Evolutionary conservation across 2,888 invertebrate genomes (phyloP), one percentile per base, ranked within the genome.

Genomic region (Agelastica alni): DNA sequence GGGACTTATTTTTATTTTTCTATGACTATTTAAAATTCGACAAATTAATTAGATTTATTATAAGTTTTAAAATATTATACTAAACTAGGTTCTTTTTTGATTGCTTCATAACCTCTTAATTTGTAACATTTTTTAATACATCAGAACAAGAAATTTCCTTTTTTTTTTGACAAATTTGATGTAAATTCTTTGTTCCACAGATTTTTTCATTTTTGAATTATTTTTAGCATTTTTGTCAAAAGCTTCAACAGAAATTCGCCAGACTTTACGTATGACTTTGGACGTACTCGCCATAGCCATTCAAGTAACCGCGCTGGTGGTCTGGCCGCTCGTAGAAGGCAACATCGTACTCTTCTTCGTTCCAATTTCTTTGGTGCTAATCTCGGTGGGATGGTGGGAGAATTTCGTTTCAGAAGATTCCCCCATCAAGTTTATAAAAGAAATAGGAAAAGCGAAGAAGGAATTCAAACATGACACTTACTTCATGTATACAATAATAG

Each of bases 341-440:
- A 77, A 77, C 42, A 62, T 73, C 1, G 71, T 76, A 1, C 70
- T 85, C 6, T 88, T 87, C 83, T 71, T 83, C 9, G 81, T 86
- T 56, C 61, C 86, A 2, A 26, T 56, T 9, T 83, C 88, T 2
- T 78, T 88, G 44, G 64, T 88, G 20, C 77, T 91, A 17, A 81
- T 87, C 48, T 92, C 92, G 0, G 78, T 85, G 37, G 87, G 88
- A 14, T 93, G 91, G 91, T 93, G 92, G 92, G 88, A 89, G 72
- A 93, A 91, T 74, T 93, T 83, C 72, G 80, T 88, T 3, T 81
- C 82, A 14, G 69, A 73, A 58, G 66, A 73, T 39, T 76, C 75
- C 42, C 10, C 30, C 4, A 42, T 60, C 5, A 2, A 37, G 5
- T 53, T 46, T 58, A 59, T 67, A 83, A 85, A 60, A 79, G 78